These are phyloP conservation scores for Alloscopus bannaensis DNA, from an alignment of 2,888 invertebrate genomes.

Conservation along the genomic window DNA sequence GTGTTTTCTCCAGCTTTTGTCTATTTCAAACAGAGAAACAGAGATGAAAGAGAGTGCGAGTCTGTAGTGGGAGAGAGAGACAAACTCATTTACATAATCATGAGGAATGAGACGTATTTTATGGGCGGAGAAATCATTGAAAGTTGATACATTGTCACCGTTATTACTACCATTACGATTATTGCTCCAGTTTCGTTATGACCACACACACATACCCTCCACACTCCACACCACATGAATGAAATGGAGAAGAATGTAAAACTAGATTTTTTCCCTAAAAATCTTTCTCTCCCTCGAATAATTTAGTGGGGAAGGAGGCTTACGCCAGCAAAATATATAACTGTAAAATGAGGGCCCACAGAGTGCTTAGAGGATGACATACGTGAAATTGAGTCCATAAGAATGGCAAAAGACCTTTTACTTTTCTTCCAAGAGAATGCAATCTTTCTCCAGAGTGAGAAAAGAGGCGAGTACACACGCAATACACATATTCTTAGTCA, in stretches of 20 bases:
- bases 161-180: conserved; percentile 34
- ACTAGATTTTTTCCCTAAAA: background rate
- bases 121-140: conserved; percentile 55
- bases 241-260: conserved; percentile 3
- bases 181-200: conserved; percentile 3
- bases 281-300: background rate
- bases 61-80: background rate
- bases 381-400: too few species aligned
- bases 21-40: conserved; percentile 18
- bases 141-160: conserved; percentile 54
- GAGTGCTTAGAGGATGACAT: too few species aligned
- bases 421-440: background rate
- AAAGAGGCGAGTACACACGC: too few species aligned
- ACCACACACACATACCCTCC: conserved; percentile 9
- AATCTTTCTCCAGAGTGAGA: background rate
- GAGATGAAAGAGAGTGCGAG: background rate
- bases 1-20: too few species aligned
- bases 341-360: too few species aligned
- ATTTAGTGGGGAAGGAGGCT: background rate
- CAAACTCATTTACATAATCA: conserved; percentile 61
- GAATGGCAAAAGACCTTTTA: too few species aligned
- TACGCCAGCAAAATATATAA: too few species aligned
- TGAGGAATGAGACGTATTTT: conserved; percentile 59
- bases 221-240: too few species aligned
- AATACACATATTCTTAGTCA: too few species aligned